phyloP scores from a whole-genome alignment of 2,797 vertebrate genomes.

The Microctenopoma lineatum region DNA sequence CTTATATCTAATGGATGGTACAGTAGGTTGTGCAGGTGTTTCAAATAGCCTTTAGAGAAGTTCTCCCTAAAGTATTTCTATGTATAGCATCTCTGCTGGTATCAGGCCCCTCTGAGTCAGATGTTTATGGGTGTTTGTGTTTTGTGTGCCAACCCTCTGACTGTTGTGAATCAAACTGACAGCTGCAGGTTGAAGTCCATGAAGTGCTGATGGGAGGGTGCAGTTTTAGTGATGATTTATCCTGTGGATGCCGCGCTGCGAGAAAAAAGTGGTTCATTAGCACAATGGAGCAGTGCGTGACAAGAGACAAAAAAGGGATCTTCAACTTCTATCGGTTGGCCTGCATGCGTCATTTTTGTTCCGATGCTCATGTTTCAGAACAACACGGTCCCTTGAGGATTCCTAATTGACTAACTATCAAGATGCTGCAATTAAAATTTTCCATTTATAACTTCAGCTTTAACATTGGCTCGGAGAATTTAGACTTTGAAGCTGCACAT shows the following conservation, averaged over 20 bases:
- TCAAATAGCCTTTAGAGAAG: constrained; percentile 48
- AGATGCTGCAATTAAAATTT: constrained; percentile 60
- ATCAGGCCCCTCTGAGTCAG: constrained; percentile 32
- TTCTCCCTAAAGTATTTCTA: constrained; percentile 53
- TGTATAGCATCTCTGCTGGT: constrained; percentile 43
- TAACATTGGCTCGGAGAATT: not conserved
- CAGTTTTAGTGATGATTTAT: constrained; percentile 44
- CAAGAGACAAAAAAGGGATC: constrained; percentile 29
- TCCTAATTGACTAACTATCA: constrained; percentile 60
- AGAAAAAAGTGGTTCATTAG: constrained; percentile 67
- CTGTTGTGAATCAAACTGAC: constrained; percentile 64
- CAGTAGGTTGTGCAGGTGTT: constrained; percentile 66
- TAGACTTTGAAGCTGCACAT: constrained; percentile 21
- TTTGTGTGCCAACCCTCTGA: constrained; percentile 35
- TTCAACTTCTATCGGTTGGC: constrained; percentile 27
- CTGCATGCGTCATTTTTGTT: constrained; percentile 24
- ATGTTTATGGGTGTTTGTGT: constrained; percentile 32
- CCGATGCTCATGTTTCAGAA: constrained; percentile 46
- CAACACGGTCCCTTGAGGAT: constrained; percentile 25
- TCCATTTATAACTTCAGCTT: constrained; percentile 45
- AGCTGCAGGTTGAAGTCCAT: constrained; percentile 47
- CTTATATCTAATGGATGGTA: constrained; percentile 64
- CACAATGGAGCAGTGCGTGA: constrained; percentile 38
- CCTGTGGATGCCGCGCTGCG: constrained; percentile 19
- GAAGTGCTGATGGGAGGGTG: constrained; percentile 46